phyloP scores from a whole-genome alignment of 2,888 invertebrate species.

The Caenorhabditis drosophilae region DNA sequence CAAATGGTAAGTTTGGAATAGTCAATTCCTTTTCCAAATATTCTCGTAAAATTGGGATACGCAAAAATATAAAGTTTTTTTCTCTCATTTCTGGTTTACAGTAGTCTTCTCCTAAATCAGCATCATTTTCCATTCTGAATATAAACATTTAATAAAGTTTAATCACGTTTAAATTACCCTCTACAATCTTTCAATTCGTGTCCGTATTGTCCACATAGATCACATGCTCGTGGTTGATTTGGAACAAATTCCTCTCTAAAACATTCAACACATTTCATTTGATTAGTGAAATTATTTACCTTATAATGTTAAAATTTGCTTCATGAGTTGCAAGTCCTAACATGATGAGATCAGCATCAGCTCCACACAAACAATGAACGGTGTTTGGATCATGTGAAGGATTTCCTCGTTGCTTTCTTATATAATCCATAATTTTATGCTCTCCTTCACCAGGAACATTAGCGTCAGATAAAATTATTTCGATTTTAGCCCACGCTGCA shows the following conservation, averaged over 20 bases:
- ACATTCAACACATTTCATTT: neutral
- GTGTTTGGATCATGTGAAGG: conserved; percentile 93
- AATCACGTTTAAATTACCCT: conserved; percentile 34
- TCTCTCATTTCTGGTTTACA: conserved; percentile 59
- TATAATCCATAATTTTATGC: conserved; percentile 99
- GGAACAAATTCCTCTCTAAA: conserved; percentile 92
- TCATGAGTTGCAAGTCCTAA: conserved; percentile 95
- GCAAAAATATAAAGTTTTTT: conserved; percentile 75
- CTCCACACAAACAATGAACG: conserved; percentile 92
- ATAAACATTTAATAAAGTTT: neutral
- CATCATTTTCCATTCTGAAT: conserved; percentile 45
- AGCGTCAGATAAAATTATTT: conserved; percentile 90
- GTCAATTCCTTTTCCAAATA: conserved; percentile 86
- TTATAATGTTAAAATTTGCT: conserved; percentile 95
- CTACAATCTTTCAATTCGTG: conserved; percentile 70
- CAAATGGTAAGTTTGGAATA: conserved; percentile 91
- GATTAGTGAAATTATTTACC: too few species aligned
- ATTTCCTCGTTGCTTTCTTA: conserved; percentile 83
- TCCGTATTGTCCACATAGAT: conserved; percentile 82
- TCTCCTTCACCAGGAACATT: conserved; percentile 98
- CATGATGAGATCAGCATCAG: conserved; percentile 95
- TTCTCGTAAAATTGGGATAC: conserved; percentile 85
- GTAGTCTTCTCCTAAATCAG: conserved; percentile 55
- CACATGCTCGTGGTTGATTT: conserved; percentile 92
- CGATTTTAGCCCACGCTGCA: conserved; percentile 91